These are phyloP conservation scores for Gracilinanus agilis DNA, from an alignment of 2,113 vertebrate genomes.

Conservation along the genomic window DNA sequence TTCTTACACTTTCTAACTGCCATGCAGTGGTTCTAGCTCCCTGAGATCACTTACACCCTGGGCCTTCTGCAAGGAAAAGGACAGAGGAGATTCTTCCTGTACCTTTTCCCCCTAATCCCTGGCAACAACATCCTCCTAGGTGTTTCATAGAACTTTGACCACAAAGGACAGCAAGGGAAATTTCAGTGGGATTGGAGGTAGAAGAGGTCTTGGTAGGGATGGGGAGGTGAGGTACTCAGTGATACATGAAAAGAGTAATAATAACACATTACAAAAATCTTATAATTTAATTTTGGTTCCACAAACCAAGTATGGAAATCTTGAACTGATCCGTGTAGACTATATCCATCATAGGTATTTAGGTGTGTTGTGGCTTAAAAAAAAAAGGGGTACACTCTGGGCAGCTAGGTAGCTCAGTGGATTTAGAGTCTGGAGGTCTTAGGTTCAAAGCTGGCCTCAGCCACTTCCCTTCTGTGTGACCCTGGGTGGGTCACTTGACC, in stretches of 20 bases:
- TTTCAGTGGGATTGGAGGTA: background rate
- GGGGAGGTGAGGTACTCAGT: background rate
- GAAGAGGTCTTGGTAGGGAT: too few relatives aligned
- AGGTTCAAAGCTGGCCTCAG: too few relatives aligned
- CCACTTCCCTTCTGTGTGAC: too few relatives aligned
- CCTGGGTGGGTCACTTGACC: too few relatives aligned
- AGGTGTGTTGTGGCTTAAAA: too few relatives aligned
- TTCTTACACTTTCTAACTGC: background rate
- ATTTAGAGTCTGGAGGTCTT: too few relatives aligned
- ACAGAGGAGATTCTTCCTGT: background rate
- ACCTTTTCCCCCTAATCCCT: background rate
- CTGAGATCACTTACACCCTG: too few relatives aligned
- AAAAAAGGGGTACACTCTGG: too few relatives aligned
- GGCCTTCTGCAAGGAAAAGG: background rate
- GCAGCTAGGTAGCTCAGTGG: too few relatives aligned
- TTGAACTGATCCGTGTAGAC: background rate
- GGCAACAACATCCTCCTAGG: background rate
- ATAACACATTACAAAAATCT: background rate
- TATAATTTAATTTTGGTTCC: background rate
- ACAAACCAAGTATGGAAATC: background rate
- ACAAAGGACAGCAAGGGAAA: background rate
- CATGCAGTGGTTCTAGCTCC: background rate
- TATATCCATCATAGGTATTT: too few relatives aligned
- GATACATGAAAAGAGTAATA: background rate
- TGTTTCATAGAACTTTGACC: background rate